Conservation (phyloP, 2,113 vertebrate genomes). For the Clupea harengus region DNA sequence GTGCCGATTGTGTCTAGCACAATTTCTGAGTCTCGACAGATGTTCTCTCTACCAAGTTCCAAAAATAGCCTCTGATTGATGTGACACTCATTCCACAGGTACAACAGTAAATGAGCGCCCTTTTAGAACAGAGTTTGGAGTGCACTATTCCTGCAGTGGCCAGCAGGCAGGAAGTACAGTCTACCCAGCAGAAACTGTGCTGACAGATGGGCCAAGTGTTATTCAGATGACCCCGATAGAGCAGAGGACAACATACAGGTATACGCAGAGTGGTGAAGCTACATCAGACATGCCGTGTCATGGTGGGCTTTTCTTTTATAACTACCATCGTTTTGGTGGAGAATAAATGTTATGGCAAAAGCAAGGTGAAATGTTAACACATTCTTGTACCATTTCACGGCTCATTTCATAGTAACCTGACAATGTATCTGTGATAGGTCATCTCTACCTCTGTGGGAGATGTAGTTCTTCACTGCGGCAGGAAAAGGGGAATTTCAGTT, state of each 20-base stretch:
- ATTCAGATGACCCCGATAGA: background rate
- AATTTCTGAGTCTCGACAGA: background rate
- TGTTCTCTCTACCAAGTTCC: background rate
- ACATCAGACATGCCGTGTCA: background rate
- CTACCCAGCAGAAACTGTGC: background rate
- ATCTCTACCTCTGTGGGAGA: background rate
- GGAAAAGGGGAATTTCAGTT: background rate
- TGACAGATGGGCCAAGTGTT: background rate
- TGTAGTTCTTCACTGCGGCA: background rate
- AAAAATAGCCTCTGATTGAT: background rate
- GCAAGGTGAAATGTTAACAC: background rate
- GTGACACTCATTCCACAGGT: background rate
- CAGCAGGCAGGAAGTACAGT: background rate
- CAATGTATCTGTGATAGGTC: background rate
- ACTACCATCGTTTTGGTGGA: background rate
- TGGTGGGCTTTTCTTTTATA: background rate
- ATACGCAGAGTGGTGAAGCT: background rate
- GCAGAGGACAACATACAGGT: background rate
- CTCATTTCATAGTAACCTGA: background rate
- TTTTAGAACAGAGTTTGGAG: background rate
- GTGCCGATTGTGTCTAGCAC: background rate
- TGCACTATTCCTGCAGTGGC: background rate
- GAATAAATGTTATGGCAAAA: background rate
- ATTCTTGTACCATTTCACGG: background rate
- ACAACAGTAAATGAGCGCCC: background rate